phyloP scores from a whole-genome alignment of 2,113 vertebrate genomes.

The Hippocampus mohnikei region DNA sequence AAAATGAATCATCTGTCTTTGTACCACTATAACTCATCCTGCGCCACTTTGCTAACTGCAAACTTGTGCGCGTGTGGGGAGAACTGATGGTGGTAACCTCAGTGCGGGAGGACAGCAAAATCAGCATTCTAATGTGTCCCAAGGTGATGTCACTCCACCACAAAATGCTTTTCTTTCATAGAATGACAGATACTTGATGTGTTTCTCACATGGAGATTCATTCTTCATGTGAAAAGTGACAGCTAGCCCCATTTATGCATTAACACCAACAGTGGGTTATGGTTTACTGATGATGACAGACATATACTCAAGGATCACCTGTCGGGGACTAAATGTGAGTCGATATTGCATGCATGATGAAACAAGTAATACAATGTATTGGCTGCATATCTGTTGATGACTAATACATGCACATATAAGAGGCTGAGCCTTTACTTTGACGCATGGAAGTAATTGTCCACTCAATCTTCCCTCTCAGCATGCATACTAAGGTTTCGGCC shows the following conservation, averaged over 20 bases:
- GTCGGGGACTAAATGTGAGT: background rate
- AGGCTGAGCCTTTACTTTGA: background rate
- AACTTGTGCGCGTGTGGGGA: constrained; percentile 52
- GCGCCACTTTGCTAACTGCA: constrained; percentile 59
- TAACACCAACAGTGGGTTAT: constrained; percentile 31
- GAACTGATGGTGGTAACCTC: constrained; percentile 59
- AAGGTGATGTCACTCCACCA: constrained; percentile 69
- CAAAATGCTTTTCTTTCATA: constrained; percentile 47
- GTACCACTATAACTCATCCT: constrained; percentile 61
- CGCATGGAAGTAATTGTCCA: too few species aligned
- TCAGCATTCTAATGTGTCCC: constrained; percentile 64
- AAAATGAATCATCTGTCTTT: constrained; percentile 31
- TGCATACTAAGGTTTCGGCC: too few species aligned
- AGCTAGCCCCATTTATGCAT: constrained; percentile 38
- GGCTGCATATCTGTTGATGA: background rate
- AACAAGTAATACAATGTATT: constrained; percentile 39
- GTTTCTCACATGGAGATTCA: constrained; percentile 51
- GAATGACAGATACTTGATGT: constrained; percentile 40
- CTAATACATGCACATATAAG: constrained; percentile 1
- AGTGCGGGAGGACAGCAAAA: constrained; percentile 67
- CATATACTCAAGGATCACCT: constrained; percentile 19
- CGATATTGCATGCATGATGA: background rate
- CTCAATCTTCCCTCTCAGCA: too few species aligned
- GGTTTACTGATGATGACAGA: constrained; percentile 25
- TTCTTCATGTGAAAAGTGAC: constrained; percentile 38